Evolutionary conservation across 2,113 vertebrate species (phyloP).

Genomic region (Anser brachyrhynchus): DNA sequence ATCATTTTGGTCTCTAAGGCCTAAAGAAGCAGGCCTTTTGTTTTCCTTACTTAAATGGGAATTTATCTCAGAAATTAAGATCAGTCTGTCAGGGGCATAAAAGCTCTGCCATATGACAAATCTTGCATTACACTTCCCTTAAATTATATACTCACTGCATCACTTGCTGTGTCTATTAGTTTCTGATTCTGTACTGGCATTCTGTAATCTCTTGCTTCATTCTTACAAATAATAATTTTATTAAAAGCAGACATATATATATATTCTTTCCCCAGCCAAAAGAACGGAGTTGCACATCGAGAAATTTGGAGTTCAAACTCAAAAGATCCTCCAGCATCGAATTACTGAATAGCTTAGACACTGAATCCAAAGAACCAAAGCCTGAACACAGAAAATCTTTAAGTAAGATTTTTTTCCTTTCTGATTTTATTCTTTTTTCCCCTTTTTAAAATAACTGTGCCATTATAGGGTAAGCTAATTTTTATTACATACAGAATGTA

Average conservation of each 20-base stretch:
- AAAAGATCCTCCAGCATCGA: conserved; percentile 84
- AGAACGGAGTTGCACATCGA: conserved; percentile 58
- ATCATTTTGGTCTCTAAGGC: conserved; percentile 44
- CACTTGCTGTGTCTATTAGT: conserved; percentile 9
- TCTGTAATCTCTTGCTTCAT: conserved; percentile 14
- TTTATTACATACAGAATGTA: conserved; percentile 44
- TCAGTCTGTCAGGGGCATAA: conserved; percentile 47
- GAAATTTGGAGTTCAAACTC: conserved; percentile 74
- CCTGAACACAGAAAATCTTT: conserved; percentile 86
- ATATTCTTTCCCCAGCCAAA: conserved; percentile 72
- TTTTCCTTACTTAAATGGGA: conserved; percentile 43
- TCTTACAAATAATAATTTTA: conserved; percentile 43
- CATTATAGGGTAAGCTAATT: conserved; percentile 49
- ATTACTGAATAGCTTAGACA: conserved; percentile 75
- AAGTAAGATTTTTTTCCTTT: conserved; percentile 76
- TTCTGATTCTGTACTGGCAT: conserved; percentile 19
- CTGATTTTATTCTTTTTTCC: not conserved
- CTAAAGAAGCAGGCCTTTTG: conserved; percentile 52
- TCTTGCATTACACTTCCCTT: conserved; percentile 50
- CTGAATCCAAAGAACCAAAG: conserved; percentile 83
- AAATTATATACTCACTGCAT: conserved; percentile 57
- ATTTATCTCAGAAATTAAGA: conserved; percentile 66
- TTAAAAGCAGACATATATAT: conserved; percentile 38
- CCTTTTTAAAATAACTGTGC: conserved; percentile 37
- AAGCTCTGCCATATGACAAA: conserved; percentile 49